phyloP scores from a whole-genome alignment of 2,797 vertebrate genomes.

The Tarsius wallacei region DNA sequence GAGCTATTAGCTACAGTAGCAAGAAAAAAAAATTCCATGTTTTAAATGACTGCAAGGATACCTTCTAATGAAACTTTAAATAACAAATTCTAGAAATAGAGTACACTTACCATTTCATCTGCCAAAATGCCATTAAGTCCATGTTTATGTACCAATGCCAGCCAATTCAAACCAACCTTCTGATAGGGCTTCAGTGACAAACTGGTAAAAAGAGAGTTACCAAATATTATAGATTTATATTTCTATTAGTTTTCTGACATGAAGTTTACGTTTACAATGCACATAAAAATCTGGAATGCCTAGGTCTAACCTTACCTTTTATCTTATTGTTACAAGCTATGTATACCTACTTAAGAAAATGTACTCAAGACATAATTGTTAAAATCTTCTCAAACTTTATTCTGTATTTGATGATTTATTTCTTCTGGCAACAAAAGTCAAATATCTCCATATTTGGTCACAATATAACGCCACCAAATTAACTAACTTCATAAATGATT shows the following conservation, averaged over 20 bases:
- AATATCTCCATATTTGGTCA: background rate
- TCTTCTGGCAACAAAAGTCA: conserved; percentile 52
- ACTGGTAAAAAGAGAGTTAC: conserved; percentile 89
- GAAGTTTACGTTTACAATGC: conserved; percentile 34
- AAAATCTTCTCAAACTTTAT: conserved; percentile 50
- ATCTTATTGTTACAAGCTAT: conserved; percentile 19
- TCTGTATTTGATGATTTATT: conserved; percentile 32
- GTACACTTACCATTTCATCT: conserved; percentile 97
- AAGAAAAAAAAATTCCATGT: background rate
- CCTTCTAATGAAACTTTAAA: background rate
- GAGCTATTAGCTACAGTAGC: background rate
- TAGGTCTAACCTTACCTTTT: conserved; percentile 73
- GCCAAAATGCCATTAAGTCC: conserved; percentile 97
- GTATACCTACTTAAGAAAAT: conserved; percentile 43
- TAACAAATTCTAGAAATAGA: conserved; percentile 4
- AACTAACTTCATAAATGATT: background rate
- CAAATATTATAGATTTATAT: conserved; percentile 52
- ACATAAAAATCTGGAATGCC: conserved; percentile 5
- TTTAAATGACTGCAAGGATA: background rate
- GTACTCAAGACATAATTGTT: conserved; percentile 33
- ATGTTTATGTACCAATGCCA: conserved; percentile 96
- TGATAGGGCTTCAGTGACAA: conserved; percentile 97
- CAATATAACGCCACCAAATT: conserved; percentile 49
- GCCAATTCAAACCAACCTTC: conserved; percentile 98
- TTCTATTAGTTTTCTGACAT: conserved; percentile 37